Conservation (phyloP, 2,888 invertebrate genomes). For the Philopedon plagiatum region DNA sequence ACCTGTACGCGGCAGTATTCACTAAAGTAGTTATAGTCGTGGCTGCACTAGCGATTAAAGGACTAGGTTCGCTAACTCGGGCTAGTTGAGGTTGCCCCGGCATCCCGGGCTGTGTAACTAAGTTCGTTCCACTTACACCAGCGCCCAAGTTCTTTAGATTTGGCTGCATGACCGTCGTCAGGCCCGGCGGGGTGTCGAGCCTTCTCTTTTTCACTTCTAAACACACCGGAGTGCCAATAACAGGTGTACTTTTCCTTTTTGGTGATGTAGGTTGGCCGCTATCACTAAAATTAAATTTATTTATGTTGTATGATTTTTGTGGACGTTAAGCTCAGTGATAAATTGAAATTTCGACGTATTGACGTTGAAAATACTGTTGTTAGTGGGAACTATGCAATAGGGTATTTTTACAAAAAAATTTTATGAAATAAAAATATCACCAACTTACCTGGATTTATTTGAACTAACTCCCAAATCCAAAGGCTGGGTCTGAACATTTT, state of each 20-base stretch:
- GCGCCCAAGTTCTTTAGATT: slow-evolving; percentile 53
- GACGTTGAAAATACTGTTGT: too few relatives aligned
- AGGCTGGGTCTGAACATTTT: slow-evolving; percentile 81
- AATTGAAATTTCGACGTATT: too few relatives aligned
- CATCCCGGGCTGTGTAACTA: background rate
- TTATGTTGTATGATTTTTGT: too few relatives aligned
- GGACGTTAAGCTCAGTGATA: too few relatives aligned
- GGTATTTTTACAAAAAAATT: too few relatives aligned
- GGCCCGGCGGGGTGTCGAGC: slow-evolving; percentile 68
- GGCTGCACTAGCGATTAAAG: slow-evolving; percentile 78
- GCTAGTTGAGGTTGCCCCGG: slow-evolving; percentile 69
- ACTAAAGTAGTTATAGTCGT: slow-evolving; percentile 81
- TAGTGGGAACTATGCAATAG: too few relatives aligned
- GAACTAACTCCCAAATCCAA: slow-evolving; percentile 81
- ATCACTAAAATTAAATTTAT: slow-evolving; percentile 31
- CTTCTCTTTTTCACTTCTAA: slow-evolving; percentile 78
- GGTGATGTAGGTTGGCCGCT: slow-evolving; percentile 69
- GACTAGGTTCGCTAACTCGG: slow-evolving; percentile 77
- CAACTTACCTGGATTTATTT: slow-evolving; percentile 64
- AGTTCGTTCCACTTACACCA: slow-evolving; percentile 59
- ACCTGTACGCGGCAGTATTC: slow-evolving; percentile 73
- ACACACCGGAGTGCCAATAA: slow-evolving; percentile 68
- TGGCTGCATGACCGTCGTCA: slow-evolving; percentile 45
- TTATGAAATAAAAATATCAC: background rate
- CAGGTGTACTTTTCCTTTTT: slow-evolving; percentile 75